A percentile compares a stretch with the other conserved stretches of the same genome.
phyloP scores from a whole-genome alignment of 1,140 invertebrate genomes.

The Pachyrhynchus sulphureomaculatus region DNA sequence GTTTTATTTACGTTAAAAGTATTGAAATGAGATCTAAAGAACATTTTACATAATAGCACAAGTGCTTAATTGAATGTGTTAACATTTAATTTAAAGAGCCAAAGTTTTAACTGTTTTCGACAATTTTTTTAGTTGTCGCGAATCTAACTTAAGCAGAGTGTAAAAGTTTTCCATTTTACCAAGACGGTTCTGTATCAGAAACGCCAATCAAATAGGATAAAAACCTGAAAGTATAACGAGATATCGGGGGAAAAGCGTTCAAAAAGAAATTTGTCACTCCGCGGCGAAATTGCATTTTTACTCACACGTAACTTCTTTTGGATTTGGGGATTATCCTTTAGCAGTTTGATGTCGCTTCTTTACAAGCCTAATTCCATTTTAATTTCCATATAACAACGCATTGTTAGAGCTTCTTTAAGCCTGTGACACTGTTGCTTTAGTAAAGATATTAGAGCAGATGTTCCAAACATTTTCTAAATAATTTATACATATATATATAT shows the following conservation, averaged over 20 bases:
- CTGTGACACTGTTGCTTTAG: too few species aligned
- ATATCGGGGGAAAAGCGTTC: slow-evolving; percentile 28
- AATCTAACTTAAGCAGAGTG: not conserved
- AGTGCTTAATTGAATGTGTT: too few species aligned
- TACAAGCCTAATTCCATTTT: slow-evolving; percentile 32
- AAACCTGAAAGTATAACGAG: slow-evolving; percentile 27
- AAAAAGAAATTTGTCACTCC: slow-evolving; percentile 34
- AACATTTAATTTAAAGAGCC: too few species aligned
- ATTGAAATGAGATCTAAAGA: too few species aligned
- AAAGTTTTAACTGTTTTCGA: too few species aligned
- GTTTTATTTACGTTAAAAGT: too few species aligned
- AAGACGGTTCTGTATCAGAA: slow-evolving; percentile 14
- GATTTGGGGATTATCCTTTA: slow-evolving; percentile 30
- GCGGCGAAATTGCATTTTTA: slow-evolving; percentile 32
- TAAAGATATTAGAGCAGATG: too few species aligned
- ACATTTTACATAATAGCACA: too few species aligned
- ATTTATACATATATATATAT: too few species aligned
- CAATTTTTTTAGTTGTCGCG: too few species aligned
- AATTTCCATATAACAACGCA: slow-evolving; percentile 19
- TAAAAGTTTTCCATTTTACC: slow-evolving; percentile 3
- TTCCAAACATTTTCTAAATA: too few species aligned
- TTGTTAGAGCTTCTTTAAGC: not conserved
- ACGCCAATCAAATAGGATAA: slow-evolving; percentile 24
- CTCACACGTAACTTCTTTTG: slow-evolving; percentile 25
- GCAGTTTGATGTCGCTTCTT: slow-evolving; percentile 22